Evolutionary conservation across 1,140 invertebrate species (phyloP).

Genomic region (Phortica variegata): DNA sequence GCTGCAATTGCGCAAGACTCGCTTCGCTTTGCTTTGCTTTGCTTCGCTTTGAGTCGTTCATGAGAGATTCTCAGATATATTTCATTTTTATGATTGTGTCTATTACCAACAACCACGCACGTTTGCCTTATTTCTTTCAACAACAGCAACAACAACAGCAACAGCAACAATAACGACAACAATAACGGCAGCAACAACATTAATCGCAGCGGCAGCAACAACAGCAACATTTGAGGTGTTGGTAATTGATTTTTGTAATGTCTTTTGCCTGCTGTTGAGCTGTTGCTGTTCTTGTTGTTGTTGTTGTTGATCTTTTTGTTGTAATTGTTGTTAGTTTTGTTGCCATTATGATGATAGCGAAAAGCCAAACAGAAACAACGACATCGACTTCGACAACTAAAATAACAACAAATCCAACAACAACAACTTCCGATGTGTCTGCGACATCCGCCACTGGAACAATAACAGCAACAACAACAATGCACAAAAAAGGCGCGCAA

Average conservation of each 20-base stretch:
- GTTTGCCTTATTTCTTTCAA: slow-evolving; percentile 30
- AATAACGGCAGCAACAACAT: no score
- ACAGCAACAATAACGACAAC: slow-evolving; percentile 24
- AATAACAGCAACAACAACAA: slow-evolving; percentile 13
- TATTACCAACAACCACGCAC: slow-evolving; percentile 52
- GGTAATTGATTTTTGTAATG: slow-evolving; percentile 55
- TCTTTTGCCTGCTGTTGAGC: slow-evolving; percentile 36
- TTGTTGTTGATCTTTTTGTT: slow-evolving; percentile 44
- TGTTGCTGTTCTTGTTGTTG: slow-evolving; percentile 38
- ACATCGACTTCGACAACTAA: slow-evolving; percentile 15
- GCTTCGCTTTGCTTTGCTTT: slow-evolving; percentile 13
- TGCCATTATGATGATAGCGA: no score
- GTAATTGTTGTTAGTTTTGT: no score
- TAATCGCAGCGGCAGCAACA: slow-evolving; percentile 19
- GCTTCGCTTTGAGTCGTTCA: slow-evolving; percentile 15
- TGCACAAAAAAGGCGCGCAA: slow-evolving; percentile 44
- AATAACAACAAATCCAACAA: slow-evolving; percentile 7
- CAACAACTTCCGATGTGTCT: slow-evolving; percentile 46
- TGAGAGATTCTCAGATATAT: slow-evolving; percentile 54
- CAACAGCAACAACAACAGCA: slow-evolving; percentile 13
- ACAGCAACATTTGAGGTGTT: slow-evolving; percentile 43
- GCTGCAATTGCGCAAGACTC: slow-evolving; percentile 33
- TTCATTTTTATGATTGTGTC: slow-evolving; percentile 55
- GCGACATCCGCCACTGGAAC: slow-evolving; percentile 40
- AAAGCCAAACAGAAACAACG: no score